Conservation (phyloP, 2,888 invertebrate genomes). For the Chrysomela aeneicollis region DNA sequence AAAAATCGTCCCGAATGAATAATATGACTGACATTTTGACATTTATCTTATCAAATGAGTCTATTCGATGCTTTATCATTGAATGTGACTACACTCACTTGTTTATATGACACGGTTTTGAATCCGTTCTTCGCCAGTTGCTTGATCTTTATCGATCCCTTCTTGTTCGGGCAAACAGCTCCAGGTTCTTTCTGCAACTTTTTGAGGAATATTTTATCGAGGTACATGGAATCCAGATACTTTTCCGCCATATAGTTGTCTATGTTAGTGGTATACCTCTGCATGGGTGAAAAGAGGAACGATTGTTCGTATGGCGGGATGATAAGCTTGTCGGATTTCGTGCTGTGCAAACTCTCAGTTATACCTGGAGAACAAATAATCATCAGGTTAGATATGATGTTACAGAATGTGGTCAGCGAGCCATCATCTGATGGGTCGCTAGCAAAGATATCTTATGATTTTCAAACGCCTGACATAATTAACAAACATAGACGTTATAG, state of each 20-base stretch:
- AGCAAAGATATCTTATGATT: no score
- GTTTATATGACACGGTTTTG: conserved; percentile 15
- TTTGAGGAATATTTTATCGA: conserved; percentile 61
- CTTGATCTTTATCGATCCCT: conserved; percentile 26
- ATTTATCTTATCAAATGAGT: no score
- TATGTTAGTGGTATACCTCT: conserved; percentile 58
- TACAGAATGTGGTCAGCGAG: no score
- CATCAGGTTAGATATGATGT: no score
- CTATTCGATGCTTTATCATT: no score
- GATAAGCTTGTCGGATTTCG: conserved; percentile 47
- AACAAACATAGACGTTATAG: no score
- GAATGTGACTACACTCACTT: no score
- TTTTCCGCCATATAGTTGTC: conserved; percentile 60
- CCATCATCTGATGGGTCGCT: no score
- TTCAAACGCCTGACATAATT: no score
- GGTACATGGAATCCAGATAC: conserved; percentile 60
- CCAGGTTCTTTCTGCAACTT: conserved; percentile 52
- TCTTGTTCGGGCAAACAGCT: conserved; percentile 57
- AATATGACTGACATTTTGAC: no score
- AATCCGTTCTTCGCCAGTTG: conserved; percentile 22
- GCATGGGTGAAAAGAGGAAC: conserved; percentile 56
- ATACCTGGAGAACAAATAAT: conserved; percentile 25
- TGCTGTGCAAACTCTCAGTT: conserved; percentile 53
- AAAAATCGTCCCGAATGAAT: no score
- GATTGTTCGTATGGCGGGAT: conserved; percentile 49